Evolutionary conservation across 2,888 invertebrate species (phyloP).

Genomic region (Leptothorax acervorum): DNA sequence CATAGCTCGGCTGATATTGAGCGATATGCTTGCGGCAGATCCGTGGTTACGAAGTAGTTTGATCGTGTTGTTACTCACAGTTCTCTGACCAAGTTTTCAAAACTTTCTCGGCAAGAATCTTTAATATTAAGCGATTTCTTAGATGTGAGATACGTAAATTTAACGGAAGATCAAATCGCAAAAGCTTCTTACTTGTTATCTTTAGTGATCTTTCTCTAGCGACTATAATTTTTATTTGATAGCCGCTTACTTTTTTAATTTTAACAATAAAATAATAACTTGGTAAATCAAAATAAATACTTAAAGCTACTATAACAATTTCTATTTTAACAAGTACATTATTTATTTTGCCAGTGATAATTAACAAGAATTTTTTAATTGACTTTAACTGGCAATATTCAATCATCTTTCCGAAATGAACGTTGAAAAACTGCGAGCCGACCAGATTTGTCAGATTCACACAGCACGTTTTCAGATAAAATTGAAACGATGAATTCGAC

Average conservation of each 20-base stretch:
- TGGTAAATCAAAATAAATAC: not conserved
- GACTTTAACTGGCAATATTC: too few species aligned
- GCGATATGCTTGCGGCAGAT: slow-evolving; percentile 14
- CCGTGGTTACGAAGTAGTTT: slow-evolving; percentile 3
- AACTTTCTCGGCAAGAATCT: slow-evolving; percentile 31
- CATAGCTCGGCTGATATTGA: not conserved
- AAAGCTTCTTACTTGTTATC: not conserved
- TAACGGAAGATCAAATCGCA: not conserved
- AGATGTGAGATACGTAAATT: slow-evolving; percentile 9
- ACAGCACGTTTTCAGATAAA: too few species aligned
- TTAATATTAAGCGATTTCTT: slow-evolving; percentile 30
- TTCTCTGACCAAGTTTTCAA: slow-evolving; percentile 26
- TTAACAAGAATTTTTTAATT: too few species aligned
- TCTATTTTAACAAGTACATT: not conserved
- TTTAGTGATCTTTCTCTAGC: not conserved
- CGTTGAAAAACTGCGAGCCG: too few species aligned
- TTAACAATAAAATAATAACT: not conserved
- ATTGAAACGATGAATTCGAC: too few species aligned
- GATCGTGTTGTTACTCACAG: slow-evolving; percentile 18
- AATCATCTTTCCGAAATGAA: too few species aligned
- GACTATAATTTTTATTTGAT: not conserved
- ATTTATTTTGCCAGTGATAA: too few species aligned
- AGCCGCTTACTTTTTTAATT: not conserved
- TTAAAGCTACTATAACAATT: not conserved
- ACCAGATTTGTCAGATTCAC: too few species aligned